phyloP scores from a whole-genome alignment of 2,888 invertebrate species.

The Zygaena filipendulae region DNA sequence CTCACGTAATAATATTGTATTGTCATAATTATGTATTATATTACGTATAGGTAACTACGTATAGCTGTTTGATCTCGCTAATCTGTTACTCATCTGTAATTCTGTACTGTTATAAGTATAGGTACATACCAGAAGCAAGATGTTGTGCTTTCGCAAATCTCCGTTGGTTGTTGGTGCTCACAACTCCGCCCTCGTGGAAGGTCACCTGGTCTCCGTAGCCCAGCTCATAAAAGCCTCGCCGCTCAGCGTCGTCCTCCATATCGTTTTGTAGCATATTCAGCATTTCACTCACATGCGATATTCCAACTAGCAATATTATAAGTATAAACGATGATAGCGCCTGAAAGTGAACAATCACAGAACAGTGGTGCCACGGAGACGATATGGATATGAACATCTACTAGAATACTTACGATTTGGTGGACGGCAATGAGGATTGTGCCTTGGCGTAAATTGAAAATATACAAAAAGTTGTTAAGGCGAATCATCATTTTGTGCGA shows the following conservation, averaged over 20 bases:
- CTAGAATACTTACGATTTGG: conserved; percentile 56
- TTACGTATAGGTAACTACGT: too few relatives aligned
- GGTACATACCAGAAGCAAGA: conserved; percentile 50
- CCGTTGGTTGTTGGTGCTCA: conserved; percentile 58
- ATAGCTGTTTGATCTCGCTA: too few relatives aligned
- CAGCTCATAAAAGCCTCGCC: conserved; percentile 46
- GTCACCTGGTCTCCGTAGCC: conserved; percentile 38
- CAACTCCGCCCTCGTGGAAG: conserved; percentile 46
- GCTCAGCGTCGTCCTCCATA: conserved; percentile 61
- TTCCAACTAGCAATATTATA: conserved; percentile 54
- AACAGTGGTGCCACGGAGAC: background rate
- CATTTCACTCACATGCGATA: conserved; percentile 60
- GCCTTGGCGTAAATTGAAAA: conserved; percentile 64
- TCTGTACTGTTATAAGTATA: too few relatives aligned
- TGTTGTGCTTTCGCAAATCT: conserved; percentile 59
- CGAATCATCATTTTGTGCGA: conserved; percentile 55
- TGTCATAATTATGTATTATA: too few relatives aligned
- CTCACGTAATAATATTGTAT: too few relatives aligned
- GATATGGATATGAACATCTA: background rate
- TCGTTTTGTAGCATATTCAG: conserved; percentile 56
- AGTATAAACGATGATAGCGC: conserved; percentile 58
- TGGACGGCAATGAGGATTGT: conserved; percentile 64
- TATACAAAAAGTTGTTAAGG: conserved; percentile 55
- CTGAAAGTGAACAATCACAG: conserved; percentile 26
- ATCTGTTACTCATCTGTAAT: too few relatives aligned